A percentile compares a stretch with the other conserved stretches of the same genome.
Evolutionary conservation across 2,888 invertebrate species (phyloP).

Genomic region (Drosophila acutilabella): DNA sequence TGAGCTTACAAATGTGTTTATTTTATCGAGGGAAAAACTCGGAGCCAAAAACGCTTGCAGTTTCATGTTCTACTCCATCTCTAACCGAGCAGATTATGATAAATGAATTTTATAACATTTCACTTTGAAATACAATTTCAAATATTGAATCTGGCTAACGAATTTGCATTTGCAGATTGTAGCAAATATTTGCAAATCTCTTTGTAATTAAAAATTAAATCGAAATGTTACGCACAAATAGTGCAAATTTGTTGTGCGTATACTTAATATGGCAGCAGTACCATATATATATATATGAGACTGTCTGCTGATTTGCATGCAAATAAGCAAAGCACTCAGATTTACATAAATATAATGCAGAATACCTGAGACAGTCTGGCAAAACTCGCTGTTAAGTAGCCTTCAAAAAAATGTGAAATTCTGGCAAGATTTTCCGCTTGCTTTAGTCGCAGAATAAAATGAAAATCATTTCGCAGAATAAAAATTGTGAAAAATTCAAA

Average conservation of each 20-base stretch:
- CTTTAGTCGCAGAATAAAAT: conserved; percentile 32
- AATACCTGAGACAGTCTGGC: conserved; percentile 10
- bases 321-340: conserved; percentile 58
- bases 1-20: conserved; percentile 40
- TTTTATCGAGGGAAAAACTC: background rate
- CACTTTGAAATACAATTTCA: background rate
- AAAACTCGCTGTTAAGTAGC: conserved; percentile 21
- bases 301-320: conserved; percentile 57
- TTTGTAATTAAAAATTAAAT: conserved; percentile 25
- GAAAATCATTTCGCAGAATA: conserved; percentile 29
- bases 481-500: conserved; percentile 57
- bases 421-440: conserved; percentile 31
- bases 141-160: background rate
- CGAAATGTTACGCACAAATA: conserved; percentile 5
- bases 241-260: conserved; percentile 11
- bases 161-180: conserved; percentile 14
- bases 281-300: too few species aligned
- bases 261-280: conserved; percentile 35
- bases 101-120: conserved; percentile 15
- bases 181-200: conserved; percentile 19
- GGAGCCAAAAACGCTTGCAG: background rate
- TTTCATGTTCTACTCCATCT: background rate
- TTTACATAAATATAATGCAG: conserved; percentile 43
- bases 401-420: conserved; percentile 12
- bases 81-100: conserved; percentile 9